These are phyloP conservation scores for Lithobates sylvaticus DNA, from an alignment of 2,797 vertebrate species.

Conservation along the genomic window DNA sequence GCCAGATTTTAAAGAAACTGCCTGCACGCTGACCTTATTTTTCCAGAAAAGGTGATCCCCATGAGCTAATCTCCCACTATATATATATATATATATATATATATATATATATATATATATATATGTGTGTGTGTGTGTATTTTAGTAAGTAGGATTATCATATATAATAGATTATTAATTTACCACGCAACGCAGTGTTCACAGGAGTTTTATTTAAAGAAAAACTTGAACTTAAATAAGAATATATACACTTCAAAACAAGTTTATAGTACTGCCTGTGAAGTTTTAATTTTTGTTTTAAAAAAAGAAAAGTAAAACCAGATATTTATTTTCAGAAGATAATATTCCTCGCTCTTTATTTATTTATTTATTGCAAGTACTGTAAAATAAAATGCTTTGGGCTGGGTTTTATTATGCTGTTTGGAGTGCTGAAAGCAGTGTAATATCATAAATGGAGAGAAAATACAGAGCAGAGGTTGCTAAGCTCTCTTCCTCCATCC, in stretches of 20 bases:
- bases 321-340: constrained; percentile 8
- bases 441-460: constrained; percentile 56
- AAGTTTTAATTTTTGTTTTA: constrained; percentile 32
- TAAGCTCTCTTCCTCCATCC: constrained; percentile 11
- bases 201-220: too few species aligned
- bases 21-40: too few species aligned
- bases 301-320: constrained; percentile 4
- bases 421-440: constrained; percentile 49
- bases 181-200: too few species aligned
- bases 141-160: too few species aligned
- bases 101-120: too few species aligned
- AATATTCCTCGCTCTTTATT: constrained; percentile 12
- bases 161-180: too few species aligned
- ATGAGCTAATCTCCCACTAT: too few species aligned
- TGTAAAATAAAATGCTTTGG: constrained; percentile 41
- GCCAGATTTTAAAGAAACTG: too few species aligned
- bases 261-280: constrained; percentile 11
- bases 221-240: too few species aligned
- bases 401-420: constrained; percentile 50
- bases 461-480: constrained; percentile 42
- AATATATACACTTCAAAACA: constrained; percentile 42
- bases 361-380: constrained; percentile 33
- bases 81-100: too few species aligned
- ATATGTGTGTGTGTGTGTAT: too few species aligned
- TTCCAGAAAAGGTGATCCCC: too few species aligned